A percentile compares a stretch with the other conserved stretches of the same genome.
phyloP scores from a whole-genome alignment of 2,113 vertebrate genomes.

The Sinocyclocheilus grahami region DNA sequence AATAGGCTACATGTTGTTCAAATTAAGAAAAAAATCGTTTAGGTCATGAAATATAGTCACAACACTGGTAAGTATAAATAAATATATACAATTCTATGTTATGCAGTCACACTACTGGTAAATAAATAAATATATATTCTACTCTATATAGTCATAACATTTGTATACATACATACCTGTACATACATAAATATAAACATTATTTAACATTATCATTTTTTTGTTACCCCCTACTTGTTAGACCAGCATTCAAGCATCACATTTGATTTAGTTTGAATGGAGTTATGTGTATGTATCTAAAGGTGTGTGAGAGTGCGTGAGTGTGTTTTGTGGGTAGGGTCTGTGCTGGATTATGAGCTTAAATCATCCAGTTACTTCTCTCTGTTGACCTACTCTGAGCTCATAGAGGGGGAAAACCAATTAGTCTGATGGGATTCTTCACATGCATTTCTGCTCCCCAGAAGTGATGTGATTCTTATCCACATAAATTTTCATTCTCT shows the following conservation, averaged over 20 bases:
- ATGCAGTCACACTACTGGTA: not conserved
- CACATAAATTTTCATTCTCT: not conserved
- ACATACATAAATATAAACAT: no score
- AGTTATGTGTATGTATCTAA: not conserved
- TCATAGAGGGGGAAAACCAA: conserved; percentile 63
- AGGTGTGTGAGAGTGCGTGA: not conserved
- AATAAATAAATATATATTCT: no score
- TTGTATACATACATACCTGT: not conserved
- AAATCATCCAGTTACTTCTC: conserved; percentile 51
- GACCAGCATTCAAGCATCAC: not conserved
- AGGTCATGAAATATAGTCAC: no score
- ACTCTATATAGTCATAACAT: not conserved
- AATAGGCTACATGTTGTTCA: no score
- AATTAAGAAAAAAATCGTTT: no score
- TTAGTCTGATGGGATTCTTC: conserved; percentile 65
- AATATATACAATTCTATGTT: not conserved
- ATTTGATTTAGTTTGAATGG: not conserved
- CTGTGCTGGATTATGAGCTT: conserved; percentile 53
- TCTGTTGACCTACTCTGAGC: conserved; percentile 55
- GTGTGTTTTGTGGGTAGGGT: not conserved
- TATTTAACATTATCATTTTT: no score
- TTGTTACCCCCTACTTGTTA: not conserved
- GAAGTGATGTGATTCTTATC: not conserved
- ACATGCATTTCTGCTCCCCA: conserved; percentile 3
- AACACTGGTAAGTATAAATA: not conserved